A percentile compares a stretch with the other conserved stretches of the same genome.
Conservation (phyloP, 2,113 vertebrate genomes). For the Beaufortia kweichowensis region DNA sequence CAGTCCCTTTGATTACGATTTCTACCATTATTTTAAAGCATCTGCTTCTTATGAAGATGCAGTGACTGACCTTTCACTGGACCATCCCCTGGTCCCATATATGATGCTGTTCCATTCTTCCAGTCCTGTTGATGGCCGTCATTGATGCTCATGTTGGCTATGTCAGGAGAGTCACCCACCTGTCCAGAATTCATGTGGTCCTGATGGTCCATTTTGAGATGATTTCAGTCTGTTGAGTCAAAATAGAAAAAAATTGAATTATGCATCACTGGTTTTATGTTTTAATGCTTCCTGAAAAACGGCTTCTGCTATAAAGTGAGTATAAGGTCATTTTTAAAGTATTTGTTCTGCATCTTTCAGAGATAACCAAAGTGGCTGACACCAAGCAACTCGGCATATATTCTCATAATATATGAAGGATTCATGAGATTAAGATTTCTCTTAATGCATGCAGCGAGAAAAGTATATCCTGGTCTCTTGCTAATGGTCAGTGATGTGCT, state of each 20-base stretch:
- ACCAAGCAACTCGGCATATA: not conserved
- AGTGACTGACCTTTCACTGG: constrained; percentile 53
- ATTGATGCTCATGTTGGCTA: constrained; percentile 48
- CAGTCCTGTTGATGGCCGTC: constrained; percentile 45
- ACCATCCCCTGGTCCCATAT: constrained; percentile 36
- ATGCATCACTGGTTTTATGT: no score
- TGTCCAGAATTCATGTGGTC: constrained; percentile 54
- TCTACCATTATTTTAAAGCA: constrained; percentile 1
- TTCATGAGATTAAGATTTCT: constrained; percentile 20
- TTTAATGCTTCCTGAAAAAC: no score
- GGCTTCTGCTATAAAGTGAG: no score
- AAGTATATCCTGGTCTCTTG: not conserved
- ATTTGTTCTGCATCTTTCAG: no score
- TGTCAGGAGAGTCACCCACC: constrained; percentile 52
- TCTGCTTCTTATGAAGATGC: not conserved
- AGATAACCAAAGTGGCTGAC: not conserved
- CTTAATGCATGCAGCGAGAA: not conserved
- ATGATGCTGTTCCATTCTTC: constrained; percentile 55
- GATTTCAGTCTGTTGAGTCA: constrained; percentile 46
- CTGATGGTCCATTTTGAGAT: constrained; percentile 52
- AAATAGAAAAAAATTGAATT: not conserved
- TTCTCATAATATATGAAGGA: not conserved
- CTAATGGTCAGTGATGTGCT: not conserved
- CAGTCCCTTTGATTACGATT: not conserved
- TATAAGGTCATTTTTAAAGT: no score